Evolutionary conservation across 2,113 vertebrate genomes (phyloP), one percentile per base, ranked within the genome.

Genomic region (Aspiorhynchus laticeps): DNA sequence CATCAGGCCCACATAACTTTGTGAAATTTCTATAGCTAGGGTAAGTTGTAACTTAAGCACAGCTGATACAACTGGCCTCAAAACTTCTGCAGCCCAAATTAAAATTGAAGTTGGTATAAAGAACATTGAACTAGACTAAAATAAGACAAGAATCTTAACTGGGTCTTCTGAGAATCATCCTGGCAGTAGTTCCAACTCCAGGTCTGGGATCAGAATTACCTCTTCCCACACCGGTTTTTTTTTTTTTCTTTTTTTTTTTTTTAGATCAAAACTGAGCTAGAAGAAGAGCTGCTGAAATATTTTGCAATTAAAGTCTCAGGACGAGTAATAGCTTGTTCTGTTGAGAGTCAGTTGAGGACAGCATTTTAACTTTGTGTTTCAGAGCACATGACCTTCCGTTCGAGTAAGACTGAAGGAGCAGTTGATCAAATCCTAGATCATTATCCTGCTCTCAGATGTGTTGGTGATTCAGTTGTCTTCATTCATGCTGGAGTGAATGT

Each of bases 391-490:
- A 33, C 43, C 43, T 71, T 83, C 41, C 2, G 24, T 46, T 46
- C 17, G 19, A 51, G 17, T 71, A 69, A 51, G 43, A 15, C 63
- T 46, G 28, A 83, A 51, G 19, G n/a, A 67, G 61, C 19, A n/a
- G 21, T 56, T 84, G 31, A 73, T 71, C 31, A 84, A 84, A 84
- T 56, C 69, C 46, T 2, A 26, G 48, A 71, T 73, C 19, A 83
- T 83, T 69, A 83, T 83, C 63, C 80, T 69, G 59, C 63, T 83
- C 26, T 83, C 59, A 80, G 77, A 59, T 61, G 33, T 56, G 33
- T 38, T 31, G 10, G 61, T 15, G 80, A 69, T 51, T 83, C 80
- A 51, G 43, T 51, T 81, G 79, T 65, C 59, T 65, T 83, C 63
- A 84, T 84, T 74, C 51, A 74, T 7, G 15, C 43, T 74, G 48